Conservation (phyloP, 2,113 vertebrate species). For the Scytalopus superciliaris region DNA sequence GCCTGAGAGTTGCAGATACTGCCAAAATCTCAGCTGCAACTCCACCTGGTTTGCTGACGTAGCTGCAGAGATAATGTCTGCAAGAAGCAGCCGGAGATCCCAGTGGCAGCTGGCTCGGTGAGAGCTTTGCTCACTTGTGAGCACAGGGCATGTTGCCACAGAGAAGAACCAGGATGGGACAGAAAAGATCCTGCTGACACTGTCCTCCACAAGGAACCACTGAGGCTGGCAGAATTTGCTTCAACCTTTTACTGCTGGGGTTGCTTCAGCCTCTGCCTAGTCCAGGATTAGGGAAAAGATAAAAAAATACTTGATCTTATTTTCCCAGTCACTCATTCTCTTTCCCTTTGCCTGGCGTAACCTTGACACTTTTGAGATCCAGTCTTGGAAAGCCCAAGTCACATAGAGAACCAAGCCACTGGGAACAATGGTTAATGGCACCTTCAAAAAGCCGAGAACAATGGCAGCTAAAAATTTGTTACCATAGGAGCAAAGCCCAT, state of each 20-base stretch:
- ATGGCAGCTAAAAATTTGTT: neutral
- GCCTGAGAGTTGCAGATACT: constrained; percentile 20
- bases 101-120: neutral
- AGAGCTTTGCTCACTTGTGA: neutral
- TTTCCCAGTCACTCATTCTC: neutral
- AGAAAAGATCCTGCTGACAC: neutral
- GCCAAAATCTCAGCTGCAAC: constrained; percentile 26
- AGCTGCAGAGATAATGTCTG: neutral
- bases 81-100: neutral
- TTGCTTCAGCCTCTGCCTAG: neutral
- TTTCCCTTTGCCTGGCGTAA: neutral
- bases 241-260: neutral
- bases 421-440: neutral
- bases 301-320: neutral
- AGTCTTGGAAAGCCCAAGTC: neutral
- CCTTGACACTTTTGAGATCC: neutral
- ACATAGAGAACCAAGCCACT: neutral
- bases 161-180: neutral
- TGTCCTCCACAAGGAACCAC: rapidly evolving
- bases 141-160: neutral
- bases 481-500: constrained; percentile 4
- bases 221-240: neutral
- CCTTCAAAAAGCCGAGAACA: neutral
- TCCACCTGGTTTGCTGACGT: constrained; percentile 20
- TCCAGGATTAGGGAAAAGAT: neutral